Base-by-base conservation (phyloP, 2,888 invertebrate genomes). In the Conus canariensis region DNA sequence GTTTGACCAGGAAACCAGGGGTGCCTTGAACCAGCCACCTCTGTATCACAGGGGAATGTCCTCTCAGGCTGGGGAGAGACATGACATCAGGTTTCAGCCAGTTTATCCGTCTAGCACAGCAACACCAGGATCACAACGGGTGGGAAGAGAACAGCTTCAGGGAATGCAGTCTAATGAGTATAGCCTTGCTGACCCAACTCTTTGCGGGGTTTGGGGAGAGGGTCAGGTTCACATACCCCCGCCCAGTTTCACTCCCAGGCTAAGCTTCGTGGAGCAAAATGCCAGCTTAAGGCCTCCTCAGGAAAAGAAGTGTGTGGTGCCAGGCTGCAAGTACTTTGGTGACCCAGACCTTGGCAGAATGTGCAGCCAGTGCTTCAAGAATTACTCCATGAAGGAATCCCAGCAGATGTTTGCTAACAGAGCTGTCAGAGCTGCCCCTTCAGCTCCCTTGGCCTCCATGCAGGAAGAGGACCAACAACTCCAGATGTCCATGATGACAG, bases 401-500 rank as follows among this genome's bases (percentile, higher is more conserved):
- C 59, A 60, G 16, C 87, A 19, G 56, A 80, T 30, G 12, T 16
- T 22, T 30, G 77, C 77, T 80, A 22, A 12, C 12, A 25, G 74
- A n/a, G 67, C 60, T 30, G 88, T 30, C 16, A n/a, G 83, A 64
- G 10, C 86, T 3, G 90, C 82, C 16, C 92, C 93, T 1, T 88
- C 92, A 22, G 92, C 94, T 12, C 93, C 93, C n/a, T 89, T 91
- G 9, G n/a, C 90, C 25, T 91, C 93, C 86, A n/a, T 16, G 45
- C 91, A 90, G 56, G 45, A 59, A 16, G 88, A 74, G 12, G 83
- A 87, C 22, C 82, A 80, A 45, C 91, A 85, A 45, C 88, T 90
- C 59, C 92, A 93, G 30, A 30, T 93, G 82, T 95, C 95, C 2
- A 94, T 95, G 91, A 93, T 94, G 93, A 91, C 91, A 1, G 93